Percentiles rank a stretch among this genome's conserved stretches.
Conservation (phyloP, 2,113 vertebrate genomes). For the Xiphophorus couchianus region DNA sequence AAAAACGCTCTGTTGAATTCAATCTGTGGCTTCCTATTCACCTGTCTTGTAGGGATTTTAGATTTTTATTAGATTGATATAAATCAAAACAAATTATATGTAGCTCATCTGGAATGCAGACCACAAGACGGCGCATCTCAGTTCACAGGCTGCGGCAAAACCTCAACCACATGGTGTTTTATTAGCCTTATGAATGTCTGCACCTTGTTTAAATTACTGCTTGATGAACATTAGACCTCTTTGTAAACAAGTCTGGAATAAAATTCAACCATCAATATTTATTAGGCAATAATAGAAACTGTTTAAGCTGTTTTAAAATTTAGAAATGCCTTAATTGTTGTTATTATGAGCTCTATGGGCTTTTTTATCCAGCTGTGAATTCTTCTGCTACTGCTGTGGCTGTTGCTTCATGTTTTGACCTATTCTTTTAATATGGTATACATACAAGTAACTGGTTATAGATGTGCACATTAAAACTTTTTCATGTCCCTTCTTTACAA, state of each 20-base stretch:
- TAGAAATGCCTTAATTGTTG: background rate
- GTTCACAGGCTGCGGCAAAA: background rate
- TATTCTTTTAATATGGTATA: background rate
- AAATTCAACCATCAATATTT: background rate
- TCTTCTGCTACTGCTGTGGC: background rate
- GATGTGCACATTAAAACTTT: background rate
- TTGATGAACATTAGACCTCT: background rate
- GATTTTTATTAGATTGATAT: background rate
- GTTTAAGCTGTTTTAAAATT: background rate
- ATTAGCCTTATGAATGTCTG: background rate
- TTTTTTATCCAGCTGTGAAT: background rate
- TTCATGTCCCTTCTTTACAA: constrained; percentile 17
- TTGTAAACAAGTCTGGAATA: background rate
- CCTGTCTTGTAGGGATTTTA: background rate
- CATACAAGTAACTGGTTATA: background rate
- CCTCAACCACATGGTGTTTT: background rate
- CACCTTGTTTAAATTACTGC: background rate
- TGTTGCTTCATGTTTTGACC: no score
- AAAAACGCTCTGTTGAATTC: background rate
- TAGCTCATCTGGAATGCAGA: background rate
- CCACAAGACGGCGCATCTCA: background rate
- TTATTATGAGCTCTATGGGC: background rate
- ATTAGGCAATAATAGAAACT: background rate
- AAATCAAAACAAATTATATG: background rate
- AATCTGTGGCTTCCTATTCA: background rate